A percentile compares a stretch with the other conserved stretches of the same genome.
Evolutionary conservation across 2,888 invertebrate species (phyloP).

Genomic region (Cryptocephalus primarius): DNA sequence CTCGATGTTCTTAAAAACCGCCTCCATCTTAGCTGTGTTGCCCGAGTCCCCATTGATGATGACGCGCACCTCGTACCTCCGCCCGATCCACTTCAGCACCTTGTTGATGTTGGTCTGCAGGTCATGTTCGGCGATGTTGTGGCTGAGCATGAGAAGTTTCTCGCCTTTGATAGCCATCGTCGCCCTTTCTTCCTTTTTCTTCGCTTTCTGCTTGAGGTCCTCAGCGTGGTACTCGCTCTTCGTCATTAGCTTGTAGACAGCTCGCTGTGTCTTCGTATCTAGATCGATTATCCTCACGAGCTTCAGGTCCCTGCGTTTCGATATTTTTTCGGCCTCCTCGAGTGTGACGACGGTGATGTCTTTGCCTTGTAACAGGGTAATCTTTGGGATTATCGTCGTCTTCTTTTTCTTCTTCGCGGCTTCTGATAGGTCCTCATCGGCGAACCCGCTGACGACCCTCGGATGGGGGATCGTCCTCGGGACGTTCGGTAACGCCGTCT

Average conservation of each 20-base stretch:
- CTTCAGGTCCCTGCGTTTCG: constrained; percentile 55
- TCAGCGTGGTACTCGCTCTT: constrained; percentile 53
- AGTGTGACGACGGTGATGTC: constrained; percentile 51
- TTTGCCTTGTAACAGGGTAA: constrained; percentile 49
- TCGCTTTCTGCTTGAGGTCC: constrained; percentile 44
- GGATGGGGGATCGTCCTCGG: too few species aligned
- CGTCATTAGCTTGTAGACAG: constrained; percentile 59
- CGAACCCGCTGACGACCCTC: too few species aligned
- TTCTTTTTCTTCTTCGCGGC: constrained; percentile 23
- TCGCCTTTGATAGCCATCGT: constrained; percentile 43
- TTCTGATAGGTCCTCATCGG: constrained; percentile 6
- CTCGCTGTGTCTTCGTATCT: constrained; percentile 55
- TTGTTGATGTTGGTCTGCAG: constrained; percentile 52
- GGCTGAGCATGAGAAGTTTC: constrained; percentile 51
- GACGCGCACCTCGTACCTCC: constrained; percentile 52
- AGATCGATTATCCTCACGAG: constrained; percentile 57
- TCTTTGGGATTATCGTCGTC: constrained; percentile 40
- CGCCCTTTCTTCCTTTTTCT: constrained; percentile 38
- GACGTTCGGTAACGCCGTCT: too few species aligned
- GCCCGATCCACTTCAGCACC: constrained; percentile 54
- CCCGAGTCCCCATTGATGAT: constrained; percentile 42
- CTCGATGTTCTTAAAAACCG: constrained; percentile 46
- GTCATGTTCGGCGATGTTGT: constrained; percentile 55
- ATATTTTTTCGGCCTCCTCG: constrained; percentile 58
- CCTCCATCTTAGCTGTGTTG: constrained; percentile 40